phyloP scores from a whole-genome alignment of 2,888 invertebrate genomes.

The Lapara coniferarum region DNA sequence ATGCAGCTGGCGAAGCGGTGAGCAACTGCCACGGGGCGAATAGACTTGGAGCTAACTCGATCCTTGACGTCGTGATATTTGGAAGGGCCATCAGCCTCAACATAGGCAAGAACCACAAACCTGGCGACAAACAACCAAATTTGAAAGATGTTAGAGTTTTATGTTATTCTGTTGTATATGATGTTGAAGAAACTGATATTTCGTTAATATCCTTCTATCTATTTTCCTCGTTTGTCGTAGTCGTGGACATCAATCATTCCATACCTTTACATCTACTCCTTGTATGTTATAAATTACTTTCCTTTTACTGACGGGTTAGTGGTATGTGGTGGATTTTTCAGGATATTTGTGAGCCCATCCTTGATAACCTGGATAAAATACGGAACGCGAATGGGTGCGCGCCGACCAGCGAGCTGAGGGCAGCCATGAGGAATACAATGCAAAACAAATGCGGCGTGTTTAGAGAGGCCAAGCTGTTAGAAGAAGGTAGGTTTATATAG shows the following conservation, averaged over 20 bases:
- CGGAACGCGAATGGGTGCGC: conserved; percentile 89
- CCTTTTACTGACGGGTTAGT: too few relatives aligned
- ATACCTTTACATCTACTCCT: too few relatives aligned
- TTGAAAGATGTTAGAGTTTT: conserved; percentile 84
- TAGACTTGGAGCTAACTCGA: conserved; percentile 98
- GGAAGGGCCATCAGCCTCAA: conserved; percentile 96
- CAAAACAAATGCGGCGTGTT: conserved; percentile 99
- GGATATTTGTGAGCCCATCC: conserved; percentile 93
- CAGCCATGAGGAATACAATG: conserved; percentile 97
- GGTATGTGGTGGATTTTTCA: conserved; percentile 49
- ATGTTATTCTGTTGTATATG: too few relatives aligned
- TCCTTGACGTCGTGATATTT: conserved; percentile 98
- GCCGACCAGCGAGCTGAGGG: conserved; percentile 90
- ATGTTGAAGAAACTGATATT: too few relatives aligned
- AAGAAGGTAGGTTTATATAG: conserved; percentile 85
- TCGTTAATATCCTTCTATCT: too few relatives aligned
- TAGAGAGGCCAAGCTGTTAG: conserved; percentile 91
- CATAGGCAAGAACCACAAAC: conserved; percentile 90
- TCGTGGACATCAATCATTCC: too few relatives aligned
- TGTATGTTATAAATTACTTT: too few relatives aligned
- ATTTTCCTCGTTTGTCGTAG: too few relatives aligned
- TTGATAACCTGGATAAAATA: conserved; percentile 94
- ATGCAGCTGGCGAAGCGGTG: conserved; percentile 96
- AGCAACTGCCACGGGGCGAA: conserved; percentile 99
- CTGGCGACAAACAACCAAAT: conserved; percentile 89